Percentiles rank a stretch among this genome's conserved stretches.
Conservation (phyloP, 1,140 invertebrate genomes). For the Centruroides sculpturatus region DNA sequence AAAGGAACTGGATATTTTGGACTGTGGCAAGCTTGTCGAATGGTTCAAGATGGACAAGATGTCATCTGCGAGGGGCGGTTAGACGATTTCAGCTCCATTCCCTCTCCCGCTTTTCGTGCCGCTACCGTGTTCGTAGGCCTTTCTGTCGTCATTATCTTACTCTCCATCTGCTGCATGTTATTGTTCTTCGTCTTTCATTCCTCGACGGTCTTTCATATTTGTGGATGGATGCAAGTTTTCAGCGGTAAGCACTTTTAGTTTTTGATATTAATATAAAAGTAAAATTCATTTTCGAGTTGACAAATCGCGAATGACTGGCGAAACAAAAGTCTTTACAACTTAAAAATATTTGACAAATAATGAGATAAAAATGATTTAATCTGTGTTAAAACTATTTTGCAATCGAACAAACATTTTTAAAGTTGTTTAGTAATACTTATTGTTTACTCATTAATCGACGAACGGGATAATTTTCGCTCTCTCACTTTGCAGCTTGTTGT, state of each 20-base stretch:
- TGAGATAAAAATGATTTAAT: too few relatives aligned
- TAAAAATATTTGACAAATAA: too few relatives aligned
- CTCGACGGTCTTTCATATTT: conserved; percentile 84
- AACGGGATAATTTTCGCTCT: too few relatives aligned
- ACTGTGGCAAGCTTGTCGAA: conserved; percentile 68
- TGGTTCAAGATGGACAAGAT: conserved; percentile 30
- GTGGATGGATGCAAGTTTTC: conserved; percentile 81
- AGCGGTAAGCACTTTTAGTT: conserved; percentile 52
- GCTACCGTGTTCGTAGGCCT: conserved; percentile 74
- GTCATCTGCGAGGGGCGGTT: conserved; percentile 62
- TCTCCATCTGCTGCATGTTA: conserved; percentile 74
- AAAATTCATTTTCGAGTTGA: too few relatives aligned
- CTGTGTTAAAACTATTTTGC: too few relatives aligned
- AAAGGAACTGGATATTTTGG: conserved; percentile 80
- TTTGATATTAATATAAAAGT: background rate
- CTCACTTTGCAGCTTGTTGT: too few relatives aligned
- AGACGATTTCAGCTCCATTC: conserved; percentile 56
- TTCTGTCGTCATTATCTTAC: conserved; percentile 63
- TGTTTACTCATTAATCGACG: too few relatives aligned
- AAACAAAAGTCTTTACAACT: too few relatives aligned
- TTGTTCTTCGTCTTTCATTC: conserved; percentile 88
- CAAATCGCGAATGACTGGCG: too few relatives aligned
- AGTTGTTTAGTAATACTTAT: too few relatives aligned
- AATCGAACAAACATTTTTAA: too few relatives aligned
- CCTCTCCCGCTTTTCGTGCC: conserved; percentile 58